Base-by-base conservation (phyloP, 2,888 invertebrate genomes). In the Macrophya annulata region DNA sequence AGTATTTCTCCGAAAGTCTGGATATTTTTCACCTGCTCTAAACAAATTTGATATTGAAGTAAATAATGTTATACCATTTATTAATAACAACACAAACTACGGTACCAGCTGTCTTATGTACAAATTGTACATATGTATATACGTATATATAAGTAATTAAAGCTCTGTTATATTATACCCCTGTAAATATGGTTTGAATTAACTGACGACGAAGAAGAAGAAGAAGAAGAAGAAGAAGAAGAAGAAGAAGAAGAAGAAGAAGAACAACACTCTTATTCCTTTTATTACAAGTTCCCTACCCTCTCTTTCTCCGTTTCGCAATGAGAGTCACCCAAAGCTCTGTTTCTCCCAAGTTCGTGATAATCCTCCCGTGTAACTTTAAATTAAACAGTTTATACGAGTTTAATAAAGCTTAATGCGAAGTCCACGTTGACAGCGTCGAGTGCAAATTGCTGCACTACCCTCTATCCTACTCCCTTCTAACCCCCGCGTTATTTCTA, bases 391-490 rank as follows among this genome's bases (percentile, higher is more conserved):
- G 85, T 88, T 87, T 87, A 85, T 85, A 82, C 86, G 86, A 88
- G 86, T 88, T 90, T 90, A 89, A 90, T 89, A 89, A 90, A 89
- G 87, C 88, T 87, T 88, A 87, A 88, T 87, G 89, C 87, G 81
- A 85, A 85, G 87, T 82, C 85, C 87, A 55, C 71, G 79, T 82
- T 85, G 85, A 82, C 85, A 87, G 86, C 86, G 88, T 89, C 88
- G 87, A 89, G 87, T 88, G 88, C 88, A 88, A 89, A 89, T 90
- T 89, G 86, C 55, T 82, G 72, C 79, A 85, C 85, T 85, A 68
- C 62, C 68, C 65, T 62, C 17, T 74, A n/a, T 84, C 31, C 48
- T 37, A 62, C 65, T 68, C 82, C 31, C 85, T 59, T 25, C 45
- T 77, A 72, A 40, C 43, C 43, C 55, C 40, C 68, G 25, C 62